Conservation (phyloP, 1,140 invertebrate species). For the Aphis gossypii region DNA sequence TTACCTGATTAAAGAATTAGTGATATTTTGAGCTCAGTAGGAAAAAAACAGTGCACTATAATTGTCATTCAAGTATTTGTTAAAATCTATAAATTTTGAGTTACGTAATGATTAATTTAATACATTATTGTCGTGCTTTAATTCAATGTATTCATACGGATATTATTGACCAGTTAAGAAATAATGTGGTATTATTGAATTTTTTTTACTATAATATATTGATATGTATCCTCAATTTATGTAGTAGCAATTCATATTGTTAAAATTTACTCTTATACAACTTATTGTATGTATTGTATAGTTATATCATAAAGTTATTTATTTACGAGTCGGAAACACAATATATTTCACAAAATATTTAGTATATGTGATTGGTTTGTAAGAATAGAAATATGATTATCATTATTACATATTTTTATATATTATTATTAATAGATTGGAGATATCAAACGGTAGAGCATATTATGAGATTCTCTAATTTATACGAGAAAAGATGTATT, state of each 20-base stretch:
- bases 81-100: background rate
- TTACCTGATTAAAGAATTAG: background rate
- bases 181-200: too few relatives aligned
- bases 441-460: too few relatives aligned
- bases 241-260: background rate
- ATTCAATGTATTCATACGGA: background rate
- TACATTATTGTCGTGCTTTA: background rate
- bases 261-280: background rate
- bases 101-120: background rate
- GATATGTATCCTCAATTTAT: too few relatives aligned
- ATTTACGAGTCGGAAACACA: too few relatives aligned
- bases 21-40: background rate
- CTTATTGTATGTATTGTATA: background rate
- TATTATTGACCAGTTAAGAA: background rate
- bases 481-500: background rate
- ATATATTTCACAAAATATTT: too few relatives aligned
- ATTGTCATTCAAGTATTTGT: background rate
- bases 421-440: too few relatives aligned
- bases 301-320: too few relatives aligned
- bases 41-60: background rate
- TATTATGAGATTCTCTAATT: background rate
- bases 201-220: too few relatives aligned
- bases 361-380: too few relatives aligned
- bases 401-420: too few relatives aligned
- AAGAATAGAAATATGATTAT: too few relatives aligned